These are phyloP conservation scores for Micropoecilia bifurca DNA, from an alignment of 2,797 vertebrate species.

Conservation along the genomic window DNA sequence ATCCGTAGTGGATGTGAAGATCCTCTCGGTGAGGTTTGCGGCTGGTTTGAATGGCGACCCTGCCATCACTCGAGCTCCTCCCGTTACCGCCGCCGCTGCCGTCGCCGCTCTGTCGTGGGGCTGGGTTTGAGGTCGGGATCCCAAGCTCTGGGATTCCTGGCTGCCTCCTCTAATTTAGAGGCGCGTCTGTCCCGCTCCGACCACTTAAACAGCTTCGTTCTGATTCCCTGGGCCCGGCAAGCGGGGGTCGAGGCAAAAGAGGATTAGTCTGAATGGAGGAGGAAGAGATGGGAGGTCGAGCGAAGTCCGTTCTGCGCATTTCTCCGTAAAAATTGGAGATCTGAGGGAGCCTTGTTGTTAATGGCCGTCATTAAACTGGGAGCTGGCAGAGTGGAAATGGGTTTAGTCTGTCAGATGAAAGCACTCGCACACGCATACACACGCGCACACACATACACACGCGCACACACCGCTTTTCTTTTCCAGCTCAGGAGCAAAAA, in stretches of 20 bases:
- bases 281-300: slow-evolving; percentile 13
- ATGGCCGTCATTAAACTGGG: slow-evolving; percentile 56
- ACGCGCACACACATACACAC: slow-evolving; percentile 11
- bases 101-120: not conserved
- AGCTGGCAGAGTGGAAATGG: slow-evolving; percentile 52
- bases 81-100: not conserved
- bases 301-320: slow-evolving; percentile 55
- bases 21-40: slow-evolving; percentile 36
- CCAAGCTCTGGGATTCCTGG: slow-evolving; percentile 17
- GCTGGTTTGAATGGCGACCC: slow-evolving; percentile 7
- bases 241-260: not conserved
- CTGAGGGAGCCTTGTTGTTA: slow-evolving; percentile 47
- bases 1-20: slow-evolving; percentile 11
- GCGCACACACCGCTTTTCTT: slow-evolving; percentile 7
- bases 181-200: slow-evolving; percentile 30
- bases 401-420: slow-evolving; percentile 54
- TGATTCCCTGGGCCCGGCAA: not conserved
- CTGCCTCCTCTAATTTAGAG: slow-evolving; percentile 41
- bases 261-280: slow-evolving; percentile 31
- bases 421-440: slow-evolving; percentile 14
- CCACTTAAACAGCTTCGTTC: slow-evolving; percentile 37
- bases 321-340: slow-evolving; percentile 58
- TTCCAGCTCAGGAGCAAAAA: slow-evolving; percentile 6
- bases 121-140: slow-evolving; percentile 34
- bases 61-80: slow-evolving; percentile 19